Base-by-base conservation (phyloP, 2,113 vertebrate genomes). In the Tringa solitaria region DNA sequence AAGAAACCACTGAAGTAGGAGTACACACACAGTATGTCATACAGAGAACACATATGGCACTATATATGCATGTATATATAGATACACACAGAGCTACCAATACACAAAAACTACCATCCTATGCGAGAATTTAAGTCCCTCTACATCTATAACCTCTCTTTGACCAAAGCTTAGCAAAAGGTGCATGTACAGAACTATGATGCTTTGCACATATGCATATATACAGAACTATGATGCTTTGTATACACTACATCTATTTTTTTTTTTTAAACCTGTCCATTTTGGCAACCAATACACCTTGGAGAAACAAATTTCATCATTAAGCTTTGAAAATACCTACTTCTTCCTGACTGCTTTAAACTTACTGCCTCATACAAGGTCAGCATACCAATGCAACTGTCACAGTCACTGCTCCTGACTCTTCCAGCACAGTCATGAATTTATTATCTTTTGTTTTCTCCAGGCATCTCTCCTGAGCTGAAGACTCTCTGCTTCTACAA, bases 11-110 rank as follows among this genome's bases (percentile, higher is more conserved):
- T 60, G 63, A 33, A 54, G 57, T 13, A 70, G 33, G 16, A 30
- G 32, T 6, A 57, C 0, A 0, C 45, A 70, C 57, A 13, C 1
- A 5, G 9, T 8, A 1, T 4, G 59, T 2, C 4, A 26, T 2
- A n/a, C 0, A 53, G 39, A 61, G 35, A 69, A 81, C 6, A 32
- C 16, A 9, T 4, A 8, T 1, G 14, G n/a, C 39, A 50, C 35
- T 64, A 4, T 20, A 21, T 30, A 24, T 19, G 30, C 35, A 24
- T 0, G 7, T 4, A 20, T 5, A 64, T 22, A 39, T 10, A 39
- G 1, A 26, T 2, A 67, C 12, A 39, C 22, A 51, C 18, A 33
- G 2, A 32, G 10, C 18, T 3, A 50, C 2, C 26, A 39, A 14
- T 7, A 41, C 4, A 0, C 12, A 50, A 56, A 67, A 89, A 37